A percentile compares a stretch with the other conserved stretches of the same genome.
phyloP scores from a whole-genome alignment of 2,888 invertebrate species.

The Caenorhabditis becei region DNA sequence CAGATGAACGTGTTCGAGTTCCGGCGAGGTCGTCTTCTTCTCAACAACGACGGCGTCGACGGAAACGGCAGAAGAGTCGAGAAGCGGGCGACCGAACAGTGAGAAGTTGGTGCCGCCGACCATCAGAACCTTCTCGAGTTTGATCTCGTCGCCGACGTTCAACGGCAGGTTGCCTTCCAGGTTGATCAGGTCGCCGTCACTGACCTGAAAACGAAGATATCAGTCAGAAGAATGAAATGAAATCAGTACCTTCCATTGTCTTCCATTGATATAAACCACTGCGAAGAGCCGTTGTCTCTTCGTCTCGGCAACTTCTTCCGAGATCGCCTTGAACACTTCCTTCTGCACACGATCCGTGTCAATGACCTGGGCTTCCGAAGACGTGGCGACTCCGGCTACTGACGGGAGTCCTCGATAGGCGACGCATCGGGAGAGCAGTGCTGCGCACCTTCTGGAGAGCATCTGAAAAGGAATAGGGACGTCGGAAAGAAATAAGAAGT shows the following conservation, averaged over 20 bases:
- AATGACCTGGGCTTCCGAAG: slow-evolving; percentile 44
- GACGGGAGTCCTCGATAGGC: neutral
- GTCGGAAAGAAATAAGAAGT: neutral
- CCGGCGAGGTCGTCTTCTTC: slow-evolving; percentile 81
- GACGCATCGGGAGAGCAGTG: slow-evolving; percentile 16
- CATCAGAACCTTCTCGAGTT: slow-evolving; percentile 83
- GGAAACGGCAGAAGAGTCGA: slow-evolving; percentile 81
- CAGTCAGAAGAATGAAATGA: no score
- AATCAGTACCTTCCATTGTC: slow-evolving; percentile 83
- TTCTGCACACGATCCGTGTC: slow-evolving; percentile 51
- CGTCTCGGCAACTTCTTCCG: slow-evolving; percentile 68
- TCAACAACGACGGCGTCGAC: slow-evolving; percentile 84
- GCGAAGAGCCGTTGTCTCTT: slow-evolving; percentile 83
- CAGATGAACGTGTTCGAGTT: slow-evolving; percentile 73
- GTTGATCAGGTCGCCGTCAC: slow-evolving; percentile 82
- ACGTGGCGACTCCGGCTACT: slow-evolving; percentile 5
- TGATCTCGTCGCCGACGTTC: slow-evolving; percentile 83
- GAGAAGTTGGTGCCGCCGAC: slow-evolving; percentile 83
- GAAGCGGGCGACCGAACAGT: slow-evolving; percentile 83
- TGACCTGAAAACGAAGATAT: slow-evolving; percentile 44
- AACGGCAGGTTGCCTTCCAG: slow-evolving; percentile 82
- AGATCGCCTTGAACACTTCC: slow-evolving; percentile 71
- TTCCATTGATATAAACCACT: slow-evolving; percentile 82
- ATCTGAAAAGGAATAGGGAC: slow-evolving; percentile 8
- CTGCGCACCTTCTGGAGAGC: slow-evolving; percentile 10